A percentile compares a stretch with the other conserved stretches of the same genome.
Evolutionary conservation across 2,888 invertebrate species (phyloP).

Genomic region (Ethmia dodecea): DNA sequence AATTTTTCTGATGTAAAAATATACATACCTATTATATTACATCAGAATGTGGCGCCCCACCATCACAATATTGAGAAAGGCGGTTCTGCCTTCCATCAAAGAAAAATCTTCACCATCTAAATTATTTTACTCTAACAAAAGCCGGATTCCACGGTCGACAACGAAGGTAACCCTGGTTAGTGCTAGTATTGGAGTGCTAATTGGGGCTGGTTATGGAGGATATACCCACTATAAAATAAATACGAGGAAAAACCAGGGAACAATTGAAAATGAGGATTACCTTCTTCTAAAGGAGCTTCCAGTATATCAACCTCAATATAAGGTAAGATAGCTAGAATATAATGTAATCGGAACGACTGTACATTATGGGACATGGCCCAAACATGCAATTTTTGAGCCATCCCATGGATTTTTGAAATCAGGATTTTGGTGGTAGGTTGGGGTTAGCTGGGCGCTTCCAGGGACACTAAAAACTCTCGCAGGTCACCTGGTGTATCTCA

Average conservation of each 20-base stretch:
- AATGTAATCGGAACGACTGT: too few species aligned
- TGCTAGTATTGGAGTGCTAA: constrained; percentile 74
- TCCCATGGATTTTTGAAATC: too few species aligned
- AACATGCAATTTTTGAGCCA: too few species aligned
- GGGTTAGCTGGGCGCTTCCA: too few species aligned
- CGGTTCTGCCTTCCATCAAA: constrained; percentile 43
- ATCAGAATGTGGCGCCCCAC: constrained; percentile 61
- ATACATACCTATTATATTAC: too few species aligned
- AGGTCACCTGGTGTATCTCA: too few species aligned
- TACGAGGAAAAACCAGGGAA: constrained; percentile 35
- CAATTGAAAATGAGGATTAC: constrained; percentile 55
- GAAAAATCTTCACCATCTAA: constrained; percentile 43
- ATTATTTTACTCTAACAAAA: constrained; percentile 50
- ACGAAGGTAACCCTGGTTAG: constrained; percentile 76
- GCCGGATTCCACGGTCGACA: constrained; percentile 52
- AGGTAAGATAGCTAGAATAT: too few species aligned
- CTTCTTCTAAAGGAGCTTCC: constrained; percentile 65
- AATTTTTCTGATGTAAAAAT: too few species aligned
- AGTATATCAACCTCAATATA: constrained; percentile 69
- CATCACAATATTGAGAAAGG: constrained; percentile 48
- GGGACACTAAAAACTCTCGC: too few species aligned
- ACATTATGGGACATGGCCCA: too few species aligned
- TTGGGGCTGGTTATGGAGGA: constrained; percentile 75
- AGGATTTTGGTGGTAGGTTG: too few species aligned
- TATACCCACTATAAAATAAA: constrained; percentile 71